phyloP scores from a whole-genome alignment of 1,140 invertebrate genomes.

The Polyergus mexicanus region DNA sequence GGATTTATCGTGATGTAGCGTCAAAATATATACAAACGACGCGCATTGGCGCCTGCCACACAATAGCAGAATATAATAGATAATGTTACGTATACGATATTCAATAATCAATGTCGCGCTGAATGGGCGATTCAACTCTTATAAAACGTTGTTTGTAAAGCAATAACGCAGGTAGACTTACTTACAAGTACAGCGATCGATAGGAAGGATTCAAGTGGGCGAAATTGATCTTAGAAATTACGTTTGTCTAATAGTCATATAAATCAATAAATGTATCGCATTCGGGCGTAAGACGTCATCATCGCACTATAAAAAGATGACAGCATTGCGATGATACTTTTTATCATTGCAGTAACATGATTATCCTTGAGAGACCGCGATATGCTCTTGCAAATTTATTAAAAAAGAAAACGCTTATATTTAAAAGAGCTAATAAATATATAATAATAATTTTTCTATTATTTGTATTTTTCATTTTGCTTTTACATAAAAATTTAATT shows the following conservation, averaged over 20 bases:
- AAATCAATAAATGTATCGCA: slow-evolving; percentile 1
- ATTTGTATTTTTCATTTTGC: no score
- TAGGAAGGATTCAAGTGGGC: slow-evolving; percentile 2
- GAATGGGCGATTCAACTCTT: slow-evolving; percentile 17
- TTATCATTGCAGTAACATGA: slow-evolving; percentile 3
- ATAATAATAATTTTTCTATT: background rate
- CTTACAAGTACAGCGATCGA: background rate
- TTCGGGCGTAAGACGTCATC: background rate
- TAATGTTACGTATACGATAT: background rate
- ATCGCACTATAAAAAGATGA: slow-evolving; percentile 7
- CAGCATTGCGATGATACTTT: slow-evolving; percentile 5
- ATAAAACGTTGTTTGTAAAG: slow-evolving; percentile 12
- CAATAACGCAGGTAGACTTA: background rate
- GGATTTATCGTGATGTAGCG: slow-evolving; percentile 14
- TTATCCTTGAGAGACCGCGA: background rate
- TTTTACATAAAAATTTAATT: background rate
- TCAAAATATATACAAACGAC: slow-evolving; percentile 15
- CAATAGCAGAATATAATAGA: slow-evolving; percentile 11
- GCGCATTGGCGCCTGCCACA: background rate
- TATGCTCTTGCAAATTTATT: background rate
- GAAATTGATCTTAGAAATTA: slow-evolving; percentile 11
- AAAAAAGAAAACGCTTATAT: no score
- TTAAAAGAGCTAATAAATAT: no score
- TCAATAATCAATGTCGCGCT: slow-evolving; percentile 7
- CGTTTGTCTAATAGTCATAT: background rate